These are phyloP conservation scores for Chelonia mydas DNA, from an alignment of 2,797 vertebrate genomes.

Conservation along the genomic window DNA sequence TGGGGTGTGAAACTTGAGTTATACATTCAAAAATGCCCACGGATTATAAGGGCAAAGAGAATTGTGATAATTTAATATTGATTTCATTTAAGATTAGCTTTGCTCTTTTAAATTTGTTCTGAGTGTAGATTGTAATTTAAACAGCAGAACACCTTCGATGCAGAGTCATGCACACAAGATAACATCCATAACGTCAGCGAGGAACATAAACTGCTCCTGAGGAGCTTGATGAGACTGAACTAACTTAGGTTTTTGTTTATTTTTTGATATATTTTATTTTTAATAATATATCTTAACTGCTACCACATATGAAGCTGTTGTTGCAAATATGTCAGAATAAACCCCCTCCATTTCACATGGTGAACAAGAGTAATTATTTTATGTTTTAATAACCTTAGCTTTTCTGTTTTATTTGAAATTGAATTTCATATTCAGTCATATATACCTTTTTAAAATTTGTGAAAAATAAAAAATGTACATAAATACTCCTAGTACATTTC, in stretches of 20 bases:
- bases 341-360: background rate
- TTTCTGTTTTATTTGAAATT: background rate
- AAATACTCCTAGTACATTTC: background rate
- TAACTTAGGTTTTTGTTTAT: background rate
- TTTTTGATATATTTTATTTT: background rate
- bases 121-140: background rate
- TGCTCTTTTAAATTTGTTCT: background rate
- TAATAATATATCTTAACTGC: background rate
- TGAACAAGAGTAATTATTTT: background rate
- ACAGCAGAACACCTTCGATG: background rate
- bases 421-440: background rate
- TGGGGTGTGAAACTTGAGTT: background rate
- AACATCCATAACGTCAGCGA: background rate
- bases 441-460: background rate
- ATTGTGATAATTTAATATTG: background rate
- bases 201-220: background rate
- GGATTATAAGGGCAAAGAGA: background rate
- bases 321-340: background rate
- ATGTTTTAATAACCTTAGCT: background rate
- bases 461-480: background rate
- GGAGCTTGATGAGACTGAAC: background rate
- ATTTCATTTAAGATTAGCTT: accelerated
- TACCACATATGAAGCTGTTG: background rate
- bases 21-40: background rate
- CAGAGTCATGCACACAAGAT: background rate